Base-by-base conservation (phyloP, 1,140 invertebrate species). In the Steinernema khuongi region DNA sequence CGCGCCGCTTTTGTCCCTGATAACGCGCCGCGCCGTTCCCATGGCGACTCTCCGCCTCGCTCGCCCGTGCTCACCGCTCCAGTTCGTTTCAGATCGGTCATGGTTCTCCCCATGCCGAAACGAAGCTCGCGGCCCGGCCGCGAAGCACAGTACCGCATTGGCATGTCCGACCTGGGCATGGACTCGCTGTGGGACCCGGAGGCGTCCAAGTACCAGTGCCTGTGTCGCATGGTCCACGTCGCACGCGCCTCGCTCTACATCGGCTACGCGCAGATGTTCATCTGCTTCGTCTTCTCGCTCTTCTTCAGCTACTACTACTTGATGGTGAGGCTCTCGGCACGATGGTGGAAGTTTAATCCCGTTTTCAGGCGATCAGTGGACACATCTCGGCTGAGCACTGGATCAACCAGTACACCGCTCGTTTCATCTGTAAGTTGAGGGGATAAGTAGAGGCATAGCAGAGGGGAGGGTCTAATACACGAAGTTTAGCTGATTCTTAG, bases 191-290 rank as follows among this genome's bases (percentile, higher is more conserved):
- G 82, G 82, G 74, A 84, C 68, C 71, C 79, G 1, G 78, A 83
- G 33, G 81, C 74, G 11, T 44, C 36, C 30, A 75, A 83, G 67
- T 84, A 85, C 71, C 78, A 82, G 44, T 79, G 81, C 29, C 73
- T 80, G 18, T 84, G 82, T 41, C 68, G 83, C 26, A 77, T 75
- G 68, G 73, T 83, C 31, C 82, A 83, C 71, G 82, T 83, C n/a
- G 81, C 81, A 4, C 11, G 67, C 31, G 80, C 80, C 2, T 70
- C 81, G 4, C 70, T 79, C 2, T 77, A 81, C 60, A 82, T 81
- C 67, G 81, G 74, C 60, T 81, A 81, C 36, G 68, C 76, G 26
- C 80, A 82, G 31, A 76, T 82, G 81, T 31, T 81, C 68, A 80
- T 83, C 28, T 68, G 43, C 22, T 74, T 81, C 1, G 44, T 80